phyloP scores from a whole-genome alignment of 92 coral and sea anemone genomes.

The Epizoanthus rinbou region DNA sequence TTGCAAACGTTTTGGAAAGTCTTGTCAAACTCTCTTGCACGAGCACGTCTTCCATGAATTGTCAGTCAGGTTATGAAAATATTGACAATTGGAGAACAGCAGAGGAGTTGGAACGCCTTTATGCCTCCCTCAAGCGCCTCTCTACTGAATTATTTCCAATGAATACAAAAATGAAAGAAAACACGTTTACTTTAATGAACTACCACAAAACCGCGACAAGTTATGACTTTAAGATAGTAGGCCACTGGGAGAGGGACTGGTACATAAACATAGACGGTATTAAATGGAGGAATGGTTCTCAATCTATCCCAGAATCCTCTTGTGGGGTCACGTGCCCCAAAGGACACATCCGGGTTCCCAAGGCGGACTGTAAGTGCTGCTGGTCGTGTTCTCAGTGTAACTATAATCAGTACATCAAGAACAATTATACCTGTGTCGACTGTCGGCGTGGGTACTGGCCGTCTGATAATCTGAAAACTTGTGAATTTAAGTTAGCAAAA shows the following conservation, averaged over 20 bases:
- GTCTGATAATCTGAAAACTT: conserved; percentile 60
- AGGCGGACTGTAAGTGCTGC: conserved; percentile 71
- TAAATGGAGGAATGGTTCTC: conserved; percentile 50
- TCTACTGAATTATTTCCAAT: conserved; percentile 35
- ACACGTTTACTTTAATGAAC: conserved; percentile 68
- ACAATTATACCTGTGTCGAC: conserved; percentile 72
- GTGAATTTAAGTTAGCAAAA: conserved; percentile 67
- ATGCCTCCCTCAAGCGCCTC: conserved; percentile 17
- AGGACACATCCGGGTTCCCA: conserved; percentile 73
- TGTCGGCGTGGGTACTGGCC: conserved; percentile 89
- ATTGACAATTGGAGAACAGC: conserved; percentile 28
- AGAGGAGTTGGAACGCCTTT: conserved; percentile 40
- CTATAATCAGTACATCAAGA: conserved; percentile 74
- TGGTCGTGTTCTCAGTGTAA: conserved; percentile 81
- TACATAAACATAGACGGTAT: conserved; percentile 60
- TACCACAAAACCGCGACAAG: conserved; percentile 44
- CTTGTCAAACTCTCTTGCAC: conserved; percentile 36
- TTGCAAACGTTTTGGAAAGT: conserved; percentile 59
- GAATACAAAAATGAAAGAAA: conserved; percentile 56
- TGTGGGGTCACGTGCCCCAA: conserved; percentile 68
- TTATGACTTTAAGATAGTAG: conserved; percentile 48
- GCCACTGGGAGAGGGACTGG: conserved; percentile 85
- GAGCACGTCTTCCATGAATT: conserved; percentile 39
- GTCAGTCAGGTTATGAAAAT: not conserved
- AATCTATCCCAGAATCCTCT: conserved; percentile 61